Evolutionary conservation across 2,113 vertebrate genomes (phyloP).

Genomic region (Neotoma lepida): DNA sequence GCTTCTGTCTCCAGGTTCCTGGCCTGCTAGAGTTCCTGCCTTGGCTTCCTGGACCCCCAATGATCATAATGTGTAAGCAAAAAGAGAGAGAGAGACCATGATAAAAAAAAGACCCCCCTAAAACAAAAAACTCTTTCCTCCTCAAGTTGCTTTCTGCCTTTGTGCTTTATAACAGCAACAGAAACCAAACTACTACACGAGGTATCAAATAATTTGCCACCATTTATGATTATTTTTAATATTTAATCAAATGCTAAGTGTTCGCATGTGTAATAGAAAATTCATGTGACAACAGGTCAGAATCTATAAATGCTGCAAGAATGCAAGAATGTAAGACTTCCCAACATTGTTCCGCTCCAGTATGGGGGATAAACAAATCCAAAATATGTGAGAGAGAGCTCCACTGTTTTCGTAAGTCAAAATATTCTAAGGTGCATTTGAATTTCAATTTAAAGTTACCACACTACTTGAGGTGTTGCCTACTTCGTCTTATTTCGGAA

Average conservation of each 20-base stretch:
- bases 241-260: neutral
- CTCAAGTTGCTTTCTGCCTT: neutral
- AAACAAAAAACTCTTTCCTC: neutral
- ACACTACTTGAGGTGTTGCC: no score
- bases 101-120: no score
- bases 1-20: neutral
- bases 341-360: neutral
- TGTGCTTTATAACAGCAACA: neutral
- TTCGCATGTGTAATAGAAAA: neutral
- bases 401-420: neutral
- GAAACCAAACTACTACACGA: neutral
- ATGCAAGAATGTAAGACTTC: neutral
- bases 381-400: neutral
- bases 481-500: neutral
- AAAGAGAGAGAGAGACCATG: neutral
- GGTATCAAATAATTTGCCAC: neutral
- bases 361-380: no score
- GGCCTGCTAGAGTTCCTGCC: neutral
- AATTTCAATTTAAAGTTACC: neutral
- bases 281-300: neutral
- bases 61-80: neutral
- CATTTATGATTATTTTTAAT: neutral
- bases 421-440: neutral
- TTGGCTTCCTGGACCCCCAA: neutral
- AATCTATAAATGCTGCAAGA: neutral